Conservation (phyloP, 2,888 invertebrate species). For the Miltochrista miniata region DNA sequence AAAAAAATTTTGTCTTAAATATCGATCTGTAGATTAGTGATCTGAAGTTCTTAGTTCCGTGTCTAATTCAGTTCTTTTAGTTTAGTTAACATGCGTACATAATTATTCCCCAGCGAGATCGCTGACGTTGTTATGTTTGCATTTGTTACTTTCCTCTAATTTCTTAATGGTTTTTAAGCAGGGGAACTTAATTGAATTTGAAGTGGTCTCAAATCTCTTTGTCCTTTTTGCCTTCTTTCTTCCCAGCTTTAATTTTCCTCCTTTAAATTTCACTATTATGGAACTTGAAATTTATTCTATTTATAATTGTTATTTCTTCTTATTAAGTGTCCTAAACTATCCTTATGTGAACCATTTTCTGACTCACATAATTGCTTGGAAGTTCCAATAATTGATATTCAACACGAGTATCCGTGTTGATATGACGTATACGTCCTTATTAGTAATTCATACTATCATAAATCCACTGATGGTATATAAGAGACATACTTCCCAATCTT, state of each 20-base stretch:
- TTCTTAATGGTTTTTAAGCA: background rate
- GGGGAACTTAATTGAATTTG: background rate
- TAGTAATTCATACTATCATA: no score
- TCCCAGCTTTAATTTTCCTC: background rate
- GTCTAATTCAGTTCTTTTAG: background rate
- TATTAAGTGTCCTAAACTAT: no score
- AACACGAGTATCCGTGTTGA: no score
- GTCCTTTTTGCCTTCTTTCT: background rate
- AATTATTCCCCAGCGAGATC: background rate
- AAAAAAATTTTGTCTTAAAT: no score
- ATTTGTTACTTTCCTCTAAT: background rate
- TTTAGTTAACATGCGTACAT: background rate
- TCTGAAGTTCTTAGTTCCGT: background rate
- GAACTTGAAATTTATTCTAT: background rate
- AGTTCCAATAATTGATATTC: no score
- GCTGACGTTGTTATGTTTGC: background rate
- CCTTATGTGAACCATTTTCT: no score
- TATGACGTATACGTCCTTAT: no score
- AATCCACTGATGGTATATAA: no score
- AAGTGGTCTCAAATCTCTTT: background rate
- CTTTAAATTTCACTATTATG: background rate
- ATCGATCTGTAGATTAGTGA: background rate
- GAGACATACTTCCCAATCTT: slow-evolving; percentile 1
- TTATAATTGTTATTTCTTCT: no score
- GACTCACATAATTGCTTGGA: no score